A percentile compares a stretch with the other conserved stretches of the same genome.
Evolutionary conservation across 2,888 invertebrate genomes (phyloP).

Genomic region (Chaitophorus viminalis): DNA sequence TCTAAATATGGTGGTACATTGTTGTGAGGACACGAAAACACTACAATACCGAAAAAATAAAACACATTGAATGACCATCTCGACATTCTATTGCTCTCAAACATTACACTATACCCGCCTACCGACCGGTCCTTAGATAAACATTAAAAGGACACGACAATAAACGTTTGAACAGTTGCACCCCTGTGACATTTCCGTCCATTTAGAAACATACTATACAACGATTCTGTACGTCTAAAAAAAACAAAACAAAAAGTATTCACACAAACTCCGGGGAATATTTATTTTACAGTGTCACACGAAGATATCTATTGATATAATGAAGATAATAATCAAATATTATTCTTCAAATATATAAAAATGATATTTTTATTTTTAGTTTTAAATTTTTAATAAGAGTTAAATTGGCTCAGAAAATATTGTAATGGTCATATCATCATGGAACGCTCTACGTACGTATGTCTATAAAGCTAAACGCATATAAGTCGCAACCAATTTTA

Average conservation of each 20-base stretch:
- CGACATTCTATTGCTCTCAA: not conserved
- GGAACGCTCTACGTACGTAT: no score
- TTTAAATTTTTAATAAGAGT: no score
- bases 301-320: no score
- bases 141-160: not conserved
- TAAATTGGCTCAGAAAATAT: not conserved
- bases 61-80: not conserved
- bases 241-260: not conserved
- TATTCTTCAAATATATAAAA: no score
- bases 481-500: no score
- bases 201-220: not conserved
- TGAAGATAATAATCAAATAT: no score
- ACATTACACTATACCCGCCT: not conserved
- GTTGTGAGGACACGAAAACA: constrained; percentile 9
- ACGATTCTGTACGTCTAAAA: not conserved
- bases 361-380: no score
- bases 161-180: constrained; percentile 14
- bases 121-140: not conserved
- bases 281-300: no score
- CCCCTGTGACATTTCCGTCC: constrained; percentile 16
- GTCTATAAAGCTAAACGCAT: no score
- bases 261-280: no score
- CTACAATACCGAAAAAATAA: not conserved
- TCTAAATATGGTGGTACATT: constrained; percentile 20
- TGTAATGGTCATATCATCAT: not conserved